These are phyloP conservation scores for Agonopterix arenella DNA, from an alignment of 2,888 invertebrate species.

Conservation along the genomic window DNA sequence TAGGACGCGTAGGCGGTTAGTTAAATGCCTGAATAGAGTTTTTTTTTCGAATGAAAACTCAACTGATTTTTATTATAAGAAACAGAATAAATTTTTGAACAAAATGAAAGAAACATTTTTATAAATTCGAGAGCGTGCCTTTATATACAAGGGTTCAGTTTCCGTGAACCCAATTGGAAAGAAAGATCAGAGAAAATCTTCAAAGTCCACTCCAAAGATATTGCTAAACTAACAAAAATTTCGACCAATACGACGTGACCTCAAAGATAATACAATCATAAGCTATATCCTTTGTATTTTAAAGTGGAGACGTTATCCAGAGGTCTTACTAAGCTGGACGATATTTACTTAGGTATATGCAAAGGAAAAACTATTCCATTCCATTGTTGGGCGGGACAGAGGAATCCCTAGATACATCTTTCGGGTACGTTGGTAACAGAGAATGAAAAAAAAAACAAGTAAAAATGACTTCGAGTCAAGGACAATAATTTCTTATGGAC, in stretches of 20 bases:
- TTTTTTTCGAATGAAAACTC: too few species aligned
- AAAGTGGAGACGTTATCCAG: neutral
- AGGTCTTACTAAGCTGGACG: neutral
- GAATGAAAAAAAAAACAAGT: too few species aligned
- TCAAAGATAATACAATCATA: neutral
- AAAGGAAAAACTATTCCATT: constrained; percentile 16
- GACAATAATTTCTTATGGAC: neutral
- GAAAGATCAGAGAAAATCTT: neutral
- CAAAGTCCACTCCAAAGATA: neutral
- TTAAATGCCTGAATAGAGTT: too few species aligned
- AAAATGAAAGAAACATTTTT: too few species aligned
- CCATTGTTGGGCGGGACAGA: constrained; percentile 13
- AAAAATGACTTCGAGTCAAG: too few species aligned
- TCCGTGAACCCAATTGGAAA: neutral
- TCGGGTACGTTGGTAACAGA: constrained; percentile 5
- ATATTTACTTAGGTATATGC: constrained; percentile 5
- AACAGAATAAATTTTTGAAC: too few species aligned
- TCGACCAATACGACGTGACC: neutral
- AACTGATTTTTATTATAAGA: too few species aligned
- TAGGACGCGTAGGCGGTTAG: too few species aligned
- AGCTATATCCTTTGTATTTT: constrained; percentile 1
- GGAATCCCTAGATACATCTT: constrained; percentile 15
- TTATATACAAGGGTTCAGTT: too few species aligned
- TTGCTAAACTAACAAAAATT: neutral
- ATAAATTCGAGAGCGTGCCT: too few species aligned